Evolutionary conservation across 2,113 vertebrate species (phyloP).

Genomic region (Lampris incognitus): DNA sequence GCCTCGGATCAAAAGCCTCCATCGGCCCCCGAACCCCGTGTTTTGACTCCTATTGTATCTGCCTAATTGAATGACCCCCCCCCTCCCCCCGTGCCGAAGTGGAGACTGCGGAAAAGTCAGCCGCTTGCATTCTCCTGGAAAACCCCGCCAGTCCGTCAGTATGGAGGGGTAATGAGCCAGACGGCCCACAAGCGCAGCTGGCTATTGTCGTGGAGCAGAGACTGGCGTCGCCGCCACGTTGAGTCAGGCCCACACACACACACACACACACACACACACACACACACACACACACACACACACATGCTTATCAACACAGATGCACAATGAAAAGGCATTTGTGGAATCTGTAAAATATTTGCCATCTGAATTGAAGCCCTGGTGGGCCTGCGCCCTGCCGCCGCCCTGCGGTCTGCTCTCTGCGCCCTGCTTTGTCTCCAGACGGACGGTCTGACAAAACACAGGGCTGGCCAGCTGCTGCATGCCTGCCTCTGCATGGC

Average conservation of each 20-base stretch:
- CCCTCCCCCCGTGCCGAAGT: conserved; percentile 20
- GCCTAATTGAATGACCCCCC: conserved; percentile 59
- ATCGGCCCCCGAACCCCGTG: conserved; percentile 40
- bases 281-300: conserved; percentile 22
- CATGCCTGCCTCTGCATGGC: conserved; percentile 9
- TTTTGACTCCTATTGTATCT: conserved; percentile 59
- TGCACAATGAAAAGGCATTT: conserved; percentile 75
- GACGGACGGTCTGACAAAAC: conserved; percentile 69
- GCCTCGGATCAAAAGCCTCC: conserved; percentile 47
- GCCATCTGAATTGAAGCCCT: conserved; percentile 56
- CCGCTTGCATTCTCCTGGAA: not conserved
- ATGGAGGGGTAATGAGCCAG: conserved; percentile 19
- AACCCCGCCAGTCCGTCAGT: conserved; percentile 33
- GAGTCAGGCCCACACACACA: conserved; percentile 58
- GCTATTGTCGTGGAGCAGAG: conserved; percentile 40
- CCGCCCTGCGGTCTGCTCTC: conserved; percentile 42
- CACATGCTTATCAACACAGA: conserved; percentile 61
- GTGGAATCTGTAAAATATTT: conserved; percentile 76
- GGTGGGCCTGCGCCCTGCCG: conserved; percentile 59
- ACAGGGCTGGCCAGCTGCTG: conserved; percentile 70
- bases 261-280: not conserved
- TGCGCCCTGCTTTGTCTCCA: conserved; percentile 66
- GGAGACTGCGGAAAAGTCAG: conserved; percentile 54
- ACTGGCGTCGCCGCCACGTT: conserved; percentile 53
- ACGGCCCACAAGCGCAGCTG: conserved; percentile 52